Base-by-base conservation (phyloP, 2,113 vertebrate species). In the Myrmecophaga tridactyla region DNA sequence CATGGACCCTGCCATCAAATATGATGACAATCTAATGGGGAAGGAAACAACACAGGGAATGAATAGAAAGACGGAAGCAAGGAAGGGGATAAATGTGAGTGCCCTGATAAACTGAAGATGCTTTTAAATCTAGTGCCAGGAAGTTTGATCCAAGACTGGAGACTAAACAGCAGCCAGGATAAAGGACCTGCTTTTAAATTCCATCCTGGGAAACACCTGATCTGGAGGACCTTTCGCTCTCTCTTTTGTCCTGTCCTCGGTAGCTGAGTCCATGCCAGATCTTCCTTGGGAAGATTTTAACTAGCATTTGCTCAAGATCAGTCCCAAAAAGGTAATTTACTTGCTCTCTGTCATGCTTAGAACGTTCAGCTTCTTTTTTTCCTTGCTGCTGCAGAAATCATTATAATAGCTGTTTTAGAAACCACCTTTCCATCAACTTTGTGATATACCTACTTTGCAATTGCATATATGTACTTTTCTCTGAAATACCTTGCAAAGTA, bases 71-170 rank as follows among this genome's bases (percentile, higher is more conserved):
- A 56, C 73, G 43, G 70, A 78, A 89, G 11, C 20, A 13, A 70
- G 11, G 53, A 90, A 69, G 60, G 70, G 12, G 23, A 41, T 92
- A 62, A 67, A 18, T 7, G n/a, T 56, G 81, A 95, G 53, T 43
- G 48, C 75, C 72, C 84, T 27, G 56, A 27, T 86, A 72, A 84
- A 84, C 90, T 76, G 60, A 72, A 75, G 76, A 46, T 82, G 48
- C 70, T 96, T 89, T 95, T 67, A 92, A 93, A 85, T 67, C 72
- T 86, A 58, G 70, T 84, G 87, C 87, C 87, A 60, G 75, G 67
- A 94, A 87, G 31, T 86, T 84, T 73, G 27, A 31, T 83, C 36
- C 65, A 89, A 86, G 43, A 63, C 36, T 62, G 34, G 46, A 20
- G 21, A 70, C 53, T 69, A 36, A 93, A 86, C 70, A 93, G 14